phyloP scores from a whole-genome alignment of 2,888 invertebrate genomes.

The Galeruca laticollis region DNA sequence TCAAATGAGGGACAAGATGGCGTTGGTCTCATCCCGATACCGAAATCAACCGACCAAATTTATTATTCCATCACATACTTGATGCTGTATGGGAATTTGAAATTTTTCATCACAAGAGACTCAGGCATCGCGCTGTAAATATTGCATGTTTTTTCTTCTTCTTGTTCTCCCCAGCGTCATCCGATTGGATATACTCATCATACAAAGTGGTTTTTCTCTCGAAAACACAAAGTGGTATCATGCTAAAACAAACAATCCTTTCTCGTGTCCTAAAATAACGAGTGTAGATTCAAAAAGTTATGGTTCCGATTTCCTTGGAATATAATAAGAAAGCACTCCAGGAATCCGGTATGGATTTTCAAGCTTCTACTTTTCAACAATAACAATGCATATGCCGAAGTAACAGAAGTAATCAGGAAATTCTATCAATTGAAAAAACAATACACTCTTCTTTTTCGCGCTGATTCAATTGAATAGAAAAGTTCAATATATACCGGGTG shows the following conservation, averaged over 20 bases:
- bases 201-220: constrained; percentile 28
- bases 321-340: constrained; percentile 13
- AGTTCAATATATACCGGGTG: too few relatives aligned
- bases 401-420: background rate
- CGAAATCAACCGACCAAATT: constrained; percentile 41
- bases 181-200: constrained; percentile 33
- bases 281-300: constrained; percentile 15
- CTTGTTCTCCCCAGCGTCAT: constrained; percentile 13
- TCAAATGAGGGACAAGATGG: constrained; percentile 19
- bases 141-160: constrained; percentile 24
- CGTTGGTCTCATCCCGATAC: constrained; percentile 12
- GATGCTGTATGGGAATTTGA: constrained; percentile 41
- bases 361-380: constrained; percentile 9
- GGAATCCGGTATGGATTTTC: constrained; percentile 15
- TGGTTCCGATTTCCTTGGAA: constrained; percentile 10
- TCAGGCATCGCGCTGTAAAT: constrained; percentile 31
- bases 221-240: constrained; percentile 24
- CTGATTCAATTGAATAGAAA: background rate
- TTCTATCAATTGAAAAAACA: background rate
- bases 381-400: background rate
- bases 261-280: constrained; percentile 27
- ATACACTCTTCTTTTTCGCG: background rate
- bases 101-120: constrained; percentile 43
- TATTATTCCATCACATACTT: constrained; percentile 45
- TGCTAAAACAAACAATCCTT: constrained; percentile 30